phyloP scores from a whole-genome alignment of 2,797 vertebrate genomes.

The Cryptoblepharus egeriae region DNA sequence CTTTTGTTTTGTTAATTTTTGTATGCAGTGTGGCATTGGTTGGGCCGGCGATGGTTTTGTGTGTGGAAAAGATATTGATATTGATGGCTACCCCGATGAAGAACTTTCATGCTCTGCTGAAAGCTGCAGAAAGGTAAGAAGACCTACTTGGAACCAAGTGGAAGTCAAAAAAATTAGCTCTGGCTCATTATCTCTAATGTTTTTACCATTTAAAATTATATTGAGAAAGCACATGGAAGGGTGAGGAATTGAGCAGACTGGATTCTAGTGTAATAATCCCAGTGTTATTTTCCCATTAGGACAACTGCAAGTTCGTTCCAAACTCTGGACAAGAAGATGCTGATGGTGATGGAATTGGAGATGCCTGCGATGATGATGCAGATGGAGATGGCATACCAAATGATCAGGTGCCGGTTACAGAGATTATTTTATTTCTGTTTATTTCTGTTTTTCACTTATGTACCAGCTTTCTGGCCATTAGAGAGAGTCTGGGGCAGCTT shows the following conservation, averaged over 20 bases:
- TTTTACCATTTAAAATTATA: conserved; percentile 27
- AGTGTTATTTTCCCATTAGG: conserved; percentile 74
- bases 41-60: conserved; percentile 97
- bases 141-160: neutral
- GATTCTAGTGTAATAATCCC: neutral
- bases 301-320: conserved; percentile 93
- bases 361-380: conserved; percentile 93
- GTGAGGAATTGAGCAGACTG: neutral
- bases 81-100: conserved; percentile 97
- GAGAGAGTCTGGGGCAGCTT: neutral
- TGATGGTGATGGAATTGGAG: conserved; percentile 88
- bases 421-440: neutral
- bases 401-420: conserved; percentile 84
- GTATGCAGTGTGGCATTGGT: conserved; percentile 91
- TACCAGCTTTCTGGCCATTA: neutral
- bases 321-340: conserved; percentile 99
- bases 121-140: conserved; percentile 89
- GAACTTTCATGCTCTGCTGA: conserved; percentile 89
- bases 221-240: conserved; percentile 10
- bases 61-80: conserved; percentile 96
- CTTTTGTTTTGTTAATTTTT: conserved; percentile 50
- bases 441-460: neutral
- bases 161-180: too few relatives aligned
- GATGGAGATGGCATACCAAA: conserved; percentile 95
- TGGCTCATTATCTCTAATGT: neutral